These are phyloP conservation scores for Orthosia incerta DNA, from an alignment of 2,888 invertebrate species.

Conservation along the genomic window DNA sequence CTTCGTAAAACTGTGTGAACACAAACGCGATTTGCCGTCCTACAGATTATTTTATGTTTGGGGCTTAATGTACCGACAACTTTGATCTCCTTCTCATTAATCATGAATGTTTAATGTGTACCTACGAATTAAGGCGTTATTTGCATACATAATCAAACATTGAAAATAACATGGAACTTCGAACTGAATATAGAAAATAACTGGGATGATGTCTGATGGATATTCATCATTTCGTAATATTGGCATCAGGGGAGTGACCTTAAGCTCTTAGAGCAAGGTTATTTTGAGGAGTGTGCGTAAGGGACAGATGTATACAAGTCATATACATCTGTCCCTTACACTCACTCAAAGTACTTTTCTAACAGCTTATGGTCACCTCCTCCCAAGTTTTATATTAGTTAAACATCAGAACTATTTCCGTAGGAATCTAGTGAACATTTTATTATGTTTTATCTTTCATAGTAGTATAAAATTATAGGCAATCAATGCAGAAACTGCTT, in stretches of 20 bases:
- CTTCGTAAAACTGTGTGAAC: background rate
- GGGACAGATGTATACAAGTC: too few species aligned
- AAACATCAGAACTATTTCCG: background rate
- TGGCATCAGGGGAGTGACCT: too few species aligned
- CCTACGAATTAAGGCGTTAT: constrained; percentile 30
- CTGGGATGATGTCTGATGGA: background rate
- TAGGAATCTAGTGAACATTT: background rate
- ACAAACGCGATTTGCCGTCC: constrained; percentile 7
- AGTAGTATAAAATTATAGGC: background rate
- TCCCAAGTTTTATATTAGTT: too few species aligned
- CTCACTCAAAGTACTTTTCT: too few species aligned
- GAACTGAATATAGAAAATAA: constrained; percentile 1
- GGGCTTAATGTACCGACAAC: constrained; percentile 26
- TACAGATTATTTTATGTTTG: constrained; percentile 25
- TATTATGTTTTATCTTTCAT: background rate
- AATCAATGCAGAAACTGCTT: background rate
- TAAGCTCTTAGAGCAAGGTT: too few species aligned
- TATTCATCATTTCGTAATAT: background rate
- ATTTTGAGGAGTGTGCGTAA: too few species aligned
- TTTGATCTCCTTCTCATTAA: constrained; percentile 55
- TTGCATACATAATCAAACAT: constrained; percentile 29
- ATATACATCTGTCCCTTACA: too few species aligned
- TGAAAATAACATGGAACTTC: constrained; percentile 12
- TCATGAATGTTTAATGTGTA: constrained; percentile 51
- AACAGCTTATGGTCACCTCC: too few species aligned